phyloP scores from a whole-genome alignment of 2,113 vertebrate species.

The Menura novaehollandiae region DNA sequence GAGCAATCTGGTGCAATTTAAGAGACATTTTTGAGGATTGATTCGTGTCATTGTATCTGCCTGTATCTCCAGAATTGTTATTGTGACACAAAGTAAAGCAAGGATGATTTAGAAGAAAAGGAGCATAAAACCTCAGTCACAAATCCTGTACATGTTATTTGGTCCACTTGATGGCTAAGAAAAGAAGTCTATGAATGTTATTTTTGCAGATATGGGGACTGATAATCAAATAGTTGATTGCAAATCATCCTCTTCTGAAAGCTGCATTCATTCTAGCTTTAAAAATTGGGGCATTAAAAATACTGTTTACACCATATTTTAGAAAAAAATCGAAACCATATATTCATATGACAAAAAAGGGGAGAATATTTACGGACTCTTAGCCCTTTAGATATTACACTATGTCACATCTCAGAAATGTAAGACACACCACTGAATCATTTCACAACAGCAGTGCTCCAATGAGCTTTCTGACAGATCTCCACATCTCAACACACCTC shows the following conservation, averaged over 20 bases:
- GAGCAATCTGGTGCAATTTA: not conserved
- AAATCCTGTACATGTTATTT: not conserved
- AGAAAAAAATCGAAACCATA: not conserved
- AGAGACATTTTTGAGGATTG: not conserved
- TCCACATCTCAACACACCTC: not conserved
- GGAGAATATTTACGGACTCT: not conserved
- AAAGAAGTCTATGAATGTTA: not conserved
- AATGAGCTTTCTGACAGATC: not conserved
- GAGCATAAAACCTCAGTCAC: not conserved
- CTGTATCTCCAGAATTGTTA: not conserved
- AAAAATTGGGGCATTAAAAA: not conserved
- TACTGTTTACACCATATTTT: not conserved
- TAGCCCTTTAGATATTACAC: not conserved
- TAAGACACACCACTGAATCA: not conserved
- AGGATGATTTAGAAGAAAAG: not conserved
- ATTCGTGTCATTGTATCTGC: not conserved
- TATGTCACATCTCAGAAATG: not conserved
- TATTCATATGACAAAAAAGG: not conserved
- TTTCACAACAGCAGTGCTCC: not conserved
- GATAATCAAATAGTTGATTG: not conserved
- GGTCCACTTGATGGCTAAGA: not conserved
- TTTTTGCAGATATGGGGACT: not conserved
- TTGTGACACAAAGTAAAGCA: not conserved
- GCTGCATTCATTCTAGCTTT: not conserved
- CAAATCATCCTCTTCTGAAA: constrained; percentile 34